These are phyloP conservation scores for Diploscapter pachys DNA, from an alignment of 1,140 invertebrate genomes.

Conservation along the genomic window DNA sequence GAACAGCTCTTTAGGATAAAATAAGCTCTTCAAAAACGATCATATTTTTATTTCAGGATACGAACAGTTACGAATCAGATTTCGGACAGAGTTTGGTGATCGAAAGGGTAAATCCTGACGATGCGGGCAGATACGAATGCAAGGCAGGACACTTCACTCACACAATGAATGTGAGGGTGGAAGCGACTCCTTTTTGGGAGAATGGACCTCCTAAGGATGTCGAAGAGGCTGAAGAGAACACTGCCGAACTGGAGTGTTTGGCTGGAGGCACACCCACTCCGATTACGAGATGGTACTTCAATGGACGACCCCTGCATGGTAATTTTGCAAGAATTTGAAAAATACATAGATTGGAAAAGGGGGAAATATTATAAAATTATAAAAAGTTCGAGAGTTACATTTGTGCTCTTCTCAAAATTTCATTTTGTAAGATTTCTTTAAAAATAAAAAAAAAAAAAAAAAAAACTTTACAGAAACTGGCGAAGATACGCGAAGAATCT, in stretches of 20 bases:
- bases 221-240: conserved; percentile 85
- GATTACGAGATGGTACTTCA: conserved; percentile 90
- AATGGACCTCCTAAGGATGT: conserved; percentile 79
- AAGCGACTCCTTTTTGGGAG: conserved; percentile 83
- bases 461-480: conserved; percentile 66
- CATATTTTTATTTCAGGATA: background rate
- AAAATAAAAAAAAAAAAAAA: conserved; percentile 9
- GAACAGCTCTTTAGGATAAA: too few species aligned
- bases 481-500: conserved; percentile 64
- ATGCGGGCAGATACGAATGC: conserved; percentile 45
- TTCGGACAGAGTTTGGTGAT: conserved; percentile 44
- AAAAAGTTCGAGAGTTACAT: background rate
- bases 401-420: conserved; percentile 22
- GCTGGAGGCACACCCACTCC: conserved; percentile 83
- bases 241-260: conserved; percentile 77
- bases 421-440: conserved; percentile 3
- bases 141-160: conserved; percentile 28
- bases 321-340: conserved; percentile 1
- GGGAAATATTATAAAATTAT: background rate
- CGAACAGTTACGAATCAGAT: conserved; percentile 23
- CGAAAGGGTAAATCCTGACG: conserved; percentile 46
- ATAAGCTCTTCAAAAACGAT: background rate
- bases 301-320: conserved; percentile 69
- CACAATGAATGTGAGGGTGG: conserved; percentile 39
- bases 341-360: conserved; percentile 14